Base-by-base conservation (phyloP, 2,888 invertebrate genomes). In the Apamea monoglypha region DNA sequence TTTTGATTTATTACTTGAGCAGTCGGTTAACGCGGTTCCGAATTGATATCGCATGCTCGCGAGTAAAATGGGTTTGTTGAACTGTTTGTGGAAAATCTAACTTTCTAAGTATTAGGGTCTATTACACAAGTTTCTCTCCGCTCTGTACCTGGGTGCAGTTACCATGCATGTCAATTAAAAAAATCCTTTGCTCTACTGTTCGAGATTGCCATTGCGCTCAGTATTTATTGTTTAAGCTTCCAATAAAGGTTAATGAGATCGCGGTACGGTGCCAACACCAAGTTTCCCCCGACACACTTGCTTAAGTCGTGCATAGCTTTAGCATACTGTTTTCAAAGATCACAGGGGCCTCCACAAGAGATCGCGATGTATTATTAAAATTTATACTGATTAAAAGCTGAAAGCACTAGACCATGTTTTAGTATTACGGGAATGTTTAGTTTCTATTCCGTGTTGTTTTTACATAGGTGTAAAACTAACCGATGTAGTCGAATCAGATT, bases 211-310 rank as follows among this genome's bases (percentile, higher is more conserved):
- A 50, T 69, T 74, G 29, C 76, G 14, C 18, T 75, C 63, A 4
- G 40, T 80, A 77, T 81, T 82, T 87, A 82, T 80, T 82, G 82
- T 80, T 75, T 80, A 32, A 70, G 78, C 74, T 78, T 81, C 84
- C 82, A 80, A 78, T 84, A 86, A 81, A 83, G 88, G 86, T 80
- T 89, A 89, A 88, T 74, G 86, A 73, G 85, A 79, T 81, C 63
- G 40, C 53, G 61, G 72, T 76, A 69, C 18, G 36, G 63, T 85
- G 81, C 77, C 79, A 77, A 80, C 67, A 64, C 63, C 68, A 78
- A 78, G 76, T 89, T 89, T 85, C 80, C 71, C n/a, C 56, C 81
- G 80, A 79, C 77, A 76, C 71, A 87, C 76, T 87, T 73, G 56
- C 70, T 67, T 66, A 72, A 81, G 61, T 67, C 32, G 32, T 80